Conservation (phyloP, 2,797 vertebrate genomes). For the Sarcophilus harrisii region DNA sequence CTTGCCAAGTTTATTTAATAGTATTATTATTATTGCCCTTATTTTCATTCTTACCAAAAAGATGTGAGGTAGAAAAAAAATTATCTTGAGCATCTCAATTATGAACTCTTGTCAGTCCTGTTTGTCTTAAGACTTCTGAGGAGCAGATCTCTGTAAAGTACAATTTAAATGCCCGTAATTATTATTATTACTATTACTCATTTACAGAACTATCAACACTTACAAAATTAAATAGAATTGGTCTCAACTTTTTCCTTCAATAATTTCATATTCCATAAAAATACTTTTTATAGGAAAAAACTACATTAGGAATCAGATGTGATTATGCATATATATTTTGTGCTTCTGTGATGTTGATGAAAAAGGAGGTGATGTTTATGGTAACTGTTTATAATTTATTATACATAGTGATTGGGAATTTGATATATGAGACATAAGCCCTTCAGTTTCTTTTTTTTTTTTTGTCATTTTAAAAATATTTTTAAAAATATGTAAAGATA, state of each 20-base stretch:
- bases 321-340: not conserved
- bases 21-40: not conserved
- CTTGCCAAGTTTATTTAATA: not conserved
- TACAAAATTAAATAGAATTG: not conserved
- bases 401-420: not conserved
- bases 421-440: not conserved
- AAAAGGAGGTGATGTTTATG: not conserved
- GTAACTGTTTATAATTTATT: not conserved
- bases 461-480: no score
- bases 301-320: not conserved
- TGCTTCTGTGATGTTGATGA: not conserved
- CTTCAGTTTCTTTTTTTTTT: no score
- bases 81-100: not conserved
- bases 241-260: not conserved
- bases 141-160: not conserved
- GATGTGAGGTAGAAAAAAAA: not conserved
- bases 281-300: not conserved
- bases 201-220: not conserved
- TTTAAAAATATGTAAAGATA: no score
- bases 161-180: not conserved
- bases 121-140: not conserved
- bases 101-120: not conserved
- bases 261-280: not conserved
- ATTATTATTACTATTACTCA: not conserved
- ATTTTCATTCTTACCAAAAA: not conserved